Percentiles rank a stretch among this genome's conserved stretches.
These are phyloP conservation scores for Microchirus variegatus DNA, from an alignment of 2,797 vertebrate species.

Conservation along the genomic window DNA sequence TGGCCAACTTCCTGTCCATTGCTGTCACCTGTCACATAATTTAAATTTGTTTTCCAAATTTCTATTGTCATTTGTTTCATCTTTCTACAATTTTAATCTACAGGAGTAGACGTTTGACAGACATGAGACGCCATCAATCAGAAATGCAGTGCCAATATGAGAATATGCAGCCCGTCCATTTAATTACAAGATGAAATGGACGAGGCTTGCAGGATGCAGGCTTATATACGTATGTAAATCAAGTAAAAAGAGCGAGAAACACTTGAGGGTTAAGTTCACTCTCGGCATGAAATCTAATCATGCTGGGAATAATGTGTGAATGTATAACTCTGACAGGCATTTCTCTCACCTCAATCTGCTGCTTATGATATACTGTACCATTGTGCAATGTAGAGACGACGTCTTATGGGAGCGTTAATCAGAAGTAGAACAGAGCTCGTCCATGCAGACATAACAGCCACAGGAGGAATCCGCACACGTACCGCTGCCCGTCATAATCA, in stretches of 20 bases:
- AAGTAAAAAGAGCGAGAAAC: conserved; percentile 4
- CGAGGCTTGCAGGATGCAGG: too few species aligned
- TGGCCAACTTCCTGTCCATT: too few species aligned
- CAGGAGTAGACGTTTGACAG: too few species aligned
- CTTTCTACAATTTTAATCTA: too few species aligned
- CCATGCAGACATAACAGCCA: conserved; percentile 30
- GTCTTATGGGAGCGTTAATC: conserved; percentile 29
- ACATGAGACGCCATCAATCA: too few species aligned
- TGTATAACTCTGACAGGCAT: conserved; percentile 8
- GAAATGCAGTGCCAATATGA: too few species aligned
- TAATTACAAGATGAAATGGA: too few species aligned
- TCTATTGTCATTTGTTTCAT: too few species aligned
- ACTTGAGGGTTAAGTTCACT: neutral
- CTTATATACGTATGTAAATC: neutral
- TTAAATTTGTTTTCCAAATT: too few species aligned
- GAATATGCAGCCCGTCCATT: too few species aligned
- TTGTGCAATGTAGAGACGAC: neutral
- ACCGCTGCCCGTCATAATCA: conserved; percentile 33
- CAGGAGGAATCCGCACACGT: conserved; percentile 11
- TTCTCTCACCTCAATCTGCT: neutral
- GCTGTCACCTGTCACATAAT: too few species aligned
- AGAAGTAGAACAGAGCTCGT: conserved; percentile 31
- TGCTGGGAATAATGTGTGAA: conserved; percentile 1
- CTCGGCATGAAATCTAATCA: neutral
- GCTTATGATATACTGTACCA: neutral